Percentiles rank a stretch among this genome's conserved stretches.
These are phyloP conservation scores for Channallabes apus DNA, from an alignment of 2,797 vertebrate species.

Conservation along the genomic window DNA sequence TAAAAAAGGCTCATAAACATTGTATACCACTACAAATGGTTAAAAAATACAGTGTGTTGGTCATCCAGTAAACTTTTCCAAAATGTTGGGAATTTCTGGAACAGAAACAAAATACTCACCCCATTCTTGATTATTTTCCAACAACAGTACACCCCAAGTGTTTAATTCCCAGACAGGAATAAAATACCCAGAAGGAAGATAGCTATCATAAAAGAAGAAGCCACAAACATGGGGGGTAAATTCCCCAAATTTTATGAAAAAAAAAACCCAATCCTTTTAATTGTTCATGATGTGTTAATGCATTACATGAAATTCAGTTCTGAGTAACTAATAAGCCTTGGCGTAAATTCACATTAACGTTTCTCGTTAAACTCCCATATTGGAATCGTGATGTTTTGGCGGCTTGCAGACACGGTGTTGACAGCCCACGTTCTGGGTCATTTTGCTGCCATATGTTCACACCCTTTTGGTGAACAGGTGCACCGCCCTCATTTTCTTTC, in stretches of 20 bases:
- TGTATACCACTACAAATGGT: background rate
- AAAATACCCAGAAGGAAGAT: background rate
- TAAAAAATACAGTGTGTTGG: background rate
- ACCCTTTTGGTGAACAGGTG: constrained; percentile 41
- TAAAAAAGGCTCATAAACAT: background rate
- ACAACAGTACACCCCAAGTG: background rate
- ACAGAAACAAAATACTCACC: background rate
- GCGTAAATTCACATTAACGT: constrained; percentile 12
- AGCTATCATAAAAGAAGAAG: background rate
- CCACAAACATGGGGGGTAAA: background rate
- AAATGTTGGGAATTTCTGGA: background rate
- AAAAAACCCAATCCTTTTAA: background rate
- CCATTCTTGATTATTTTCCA: background rate
- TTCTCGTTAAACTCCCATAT: constrained; percentile 17
- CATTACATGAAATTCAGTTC: background rate
- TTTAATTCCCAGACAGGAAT: background rate
- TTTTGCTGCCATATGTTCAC: constrained; percentile 21
- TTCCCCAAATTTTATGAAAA: background rate
- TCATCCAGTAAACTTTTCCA: background rate
- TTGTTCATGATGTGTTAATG: background rate
- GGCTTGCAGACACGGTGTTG: constrained; percentile 2
- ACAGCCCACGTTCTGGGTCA: constrained; percentile 34
- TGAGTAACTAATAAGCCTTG: constrained; percentile 30
- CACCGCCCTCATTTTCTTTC: constrained; percentile 22
- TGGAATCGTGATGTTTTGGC: constrained; percentile 25